Percentiles rank a stretch among this genome's conserved stretches.
Conservation (phyloP, 2,888 invertebrate genomes). For the Lumbricus terrestris region DNA sequence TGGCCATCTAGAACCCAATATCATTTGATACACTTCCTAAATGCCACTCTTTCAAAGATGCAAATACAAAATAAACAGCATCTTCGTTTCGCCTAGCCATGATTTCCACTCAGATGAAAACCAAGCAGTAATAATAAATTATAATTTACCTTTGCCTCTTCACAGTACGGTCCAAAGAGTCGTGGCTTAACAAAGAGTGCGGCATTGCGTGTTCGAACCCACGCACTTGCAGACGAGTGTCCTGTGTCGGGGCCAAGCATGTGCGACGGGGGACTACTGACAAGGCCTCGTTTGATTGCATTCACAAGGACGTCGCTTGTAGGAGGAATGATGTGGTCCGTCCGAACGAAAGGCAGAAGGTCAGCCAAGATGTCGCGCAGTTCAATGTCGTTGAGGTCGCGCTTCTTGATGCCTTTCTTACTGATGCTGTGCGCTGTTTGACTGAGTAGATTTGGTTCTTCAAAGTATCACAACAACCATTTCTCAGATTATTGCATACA, state of each 20-base stretch:
- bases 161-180: constrained; percentile 89
- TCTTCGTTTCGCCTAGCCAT: neutral
- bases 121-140: neutral
- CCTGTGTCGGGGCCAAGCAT: constrained; percentile 72
- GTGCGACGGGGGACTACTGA: constrained; percentile 79
- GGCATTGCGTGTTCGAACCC: constrained; percentile 54
- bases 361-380: constrained; percentile 80
- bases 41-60: neutral
- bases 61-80: neutral
- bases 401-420: constrained; percentile 78
- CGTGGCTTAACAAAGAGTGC: constrained; percentile 73
- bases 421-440: constrained; percentile 90
- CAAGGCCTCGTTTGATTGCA: constrained; percentile 72
- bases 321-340: constrained; percentile 84
- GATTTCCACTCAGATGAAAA: neutral
- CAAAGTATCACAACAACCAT: neutral
- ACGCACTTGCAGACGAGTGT: constrained; percentile 48
- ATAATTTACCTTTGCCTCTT: constrained; percentile 80
- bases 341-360: constrained; percentile 78
- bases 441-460: constrained; percentile 84
- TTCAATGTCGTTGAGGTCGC: constrained; percentile 79
- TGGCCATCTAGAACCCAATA: neutral
- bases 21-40: neutral
- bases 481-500: neutral
- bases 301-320: constrained; percentile 64